These are phyloP conservation scores for Scaptomyza hsui DNA, from an alignment of 1,140 invertebrate species.

Conservation along the genomic window DNA sequence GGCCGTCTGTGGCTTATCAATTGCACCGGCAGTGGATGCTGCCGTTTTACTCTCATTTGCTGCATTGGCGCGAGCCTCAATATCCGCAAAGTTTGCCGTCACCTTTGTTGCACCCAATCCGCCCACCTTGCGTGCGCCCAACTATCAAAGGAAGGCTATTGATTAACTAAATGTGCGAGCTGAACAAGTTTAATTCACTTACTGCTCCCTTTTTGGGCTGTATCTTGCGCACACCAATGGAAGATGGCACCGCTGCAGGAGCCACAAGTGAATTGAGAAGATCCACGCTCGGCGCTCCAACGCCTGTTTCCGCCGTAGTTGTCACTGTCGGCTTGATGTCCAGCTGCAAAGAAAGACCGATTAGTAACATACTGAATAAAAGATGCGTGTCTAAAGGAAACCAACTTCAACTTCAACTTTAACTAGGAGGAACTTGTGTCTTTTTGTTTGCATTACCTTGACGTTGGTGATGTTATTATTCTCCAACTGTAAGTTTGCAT, in stretches of 20 bases:
- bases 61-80: slow-evolving; percentile 94
- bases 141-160: no score
- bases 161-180: no score
- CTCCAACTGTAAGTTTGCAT: slow-evolving; percentile 65
- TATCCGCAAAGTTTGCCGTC: slow-evolving; percentile 97
- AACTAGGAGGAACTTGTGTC: slow-evolving; percentile 29
- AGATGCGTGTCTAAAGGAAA: not conserved
- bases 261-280: slow-evolving; percentile 73
- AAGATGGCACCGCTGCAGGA: slow-evolving; percentile 42
- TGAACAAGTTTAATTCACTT: slow-evolving; percentile 75
- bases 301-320: slow-evolving; percentile 36
- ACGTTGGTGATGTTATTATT: slow-evolving; percentile 63
- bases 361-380: slow-evolving; percentile 1
- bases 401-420: slow-evolving; percentile 18
- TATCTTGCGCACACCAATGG: slow-evolving; percentile 88
- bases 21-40: slow-evolving; percentile 66
- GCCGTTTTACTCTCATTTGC: slow-evolving; percentile 88
- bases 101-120: slow-evolving; percentile 98
- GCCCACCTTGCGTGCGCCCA: slow-evolving; percentile 92
- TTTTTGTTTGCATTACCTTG: slow-evolving; percentile 37
- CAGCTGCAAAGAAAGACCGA: slow-evolving; percentile 30
- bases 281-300: slow-evolving; percentile 82
- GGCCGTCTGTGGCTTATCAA: slow-evolving; percentile 70
- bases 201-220: slow-evolving; percentile 88
- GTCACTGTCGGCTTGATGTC: slow-evolving; percentile 54